Percentiles rank a stretch among this genome's conserved stretches.
phyloP scores from a whole-genome alignment of 2,797 vertebrate genomes.

The Phrynocephalus vlangalii region DNA sequence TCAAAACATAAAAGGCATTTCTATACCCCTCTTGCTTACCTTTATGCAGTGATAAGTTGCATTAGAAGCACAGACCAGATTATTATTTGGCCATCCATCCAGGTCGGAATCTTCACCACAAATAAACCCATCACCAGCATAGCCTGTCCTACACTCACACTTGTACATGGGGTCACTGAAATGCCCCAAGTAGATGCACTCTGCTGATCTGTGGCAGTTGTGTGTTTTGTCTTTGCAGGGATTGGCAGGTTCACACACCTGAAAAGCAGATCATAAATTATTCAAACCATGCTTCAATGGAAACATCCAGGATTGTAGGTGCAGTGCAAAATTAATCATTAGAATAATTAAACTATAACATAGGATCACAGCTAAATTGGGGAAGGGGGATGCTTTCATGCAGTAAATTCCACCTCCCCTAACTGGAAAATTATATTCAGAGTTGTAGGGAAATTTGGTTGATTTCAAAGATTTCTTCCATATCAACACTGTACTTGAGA shows the following conservation, averaged over 20 bases:
- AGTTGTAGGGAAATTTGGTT: not conserved
- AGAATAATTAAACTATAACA: not conserved
- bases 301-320: not conserved
- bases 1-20: accelerated
- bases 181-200: constrained; percentile 95
- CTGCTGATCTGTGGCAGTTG: constrained; percentile 90
- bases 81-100: constrained; percentile 98
- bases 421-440: not conserved
- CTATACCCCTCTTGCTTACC: constrained; percentile 76
- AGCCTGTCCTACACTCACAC: constrained; percentile 95
- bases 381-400: not conserved
- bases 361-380: not conserved
- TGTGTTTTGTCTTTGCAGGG: constrained; percentile 95
- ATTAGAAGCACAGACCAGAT: constrained; percentile 92
- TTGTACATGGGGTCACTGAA: constrained; percentile 98
- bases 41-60: constrained; percentile 93
- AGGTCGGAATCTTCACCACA: constrained; percentile 97
- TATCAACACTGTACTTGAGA: not conserved
- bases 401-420: not conserved
- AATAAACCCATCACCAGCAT: constrained; percentile 94
- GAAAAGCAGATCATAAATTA: constrained; percentile 9
- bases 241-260: constrained; percentile 97
- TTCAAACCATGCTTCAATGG: constrained; percentile 11
- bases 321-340: not conserved
- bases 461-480: not conserved